phyloP scores from a whole-genome alignment of 1,140 invertebrate genomes.

The Trachymyrmex septentrionalis region DNA sequence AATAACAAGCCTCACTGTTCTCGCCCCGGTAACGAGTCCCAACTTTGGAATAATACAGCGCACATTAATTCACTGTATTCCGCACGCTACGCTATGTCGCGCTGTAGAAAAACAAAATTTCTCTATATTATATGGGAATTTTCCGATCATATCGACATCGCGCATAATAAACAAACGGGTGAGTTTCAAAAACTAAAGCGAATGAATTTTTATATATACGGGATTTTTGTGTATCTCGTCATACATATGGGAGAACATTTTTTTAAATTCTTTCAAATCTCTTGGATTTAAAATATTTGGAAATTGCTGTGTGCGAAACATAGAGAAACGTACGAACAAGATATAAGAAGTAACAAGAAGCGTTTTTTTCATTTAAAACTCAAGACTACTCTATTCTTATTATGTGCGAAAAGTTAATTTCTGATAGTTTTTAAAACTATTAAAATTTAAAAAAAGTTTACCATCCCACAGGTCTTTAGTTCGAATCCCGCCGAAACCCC shows the following conservation, averaged over 20 bases:
- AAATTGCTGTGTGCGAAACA: background rate
- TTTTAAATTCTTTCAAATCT: background rate
- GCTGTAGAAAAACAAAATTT: background rate
- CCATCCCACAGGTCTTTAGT: too few species aligned
- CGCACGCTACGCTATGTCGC: background rate
- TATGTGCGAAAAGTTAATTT: too few species aligned
- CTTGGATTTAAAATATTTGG: background rate
- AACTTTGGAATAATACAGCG: conserved; percentile 30
- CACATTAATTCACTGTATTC: background rate
- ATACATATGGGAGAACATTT: background rate
- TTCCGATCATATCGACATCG: background rate
- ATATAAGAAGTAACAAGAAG: background rate
- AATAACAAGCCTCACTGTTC: conserved; percentile 34
- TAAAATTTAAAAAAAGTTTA: too few species aligned
- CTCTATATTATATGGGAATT: background rate
- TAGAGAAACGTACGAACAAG: background rate
- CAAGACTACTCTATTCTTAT: too few species aligned
- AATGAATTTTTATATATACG: background rate
- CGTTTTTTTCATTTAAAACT: too few species aligned
- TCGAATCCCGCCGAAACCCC: too few species aligned
- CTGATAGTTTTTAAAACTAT: too few species aligned
- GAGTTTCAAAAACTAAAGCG: conserved; percentile 2
- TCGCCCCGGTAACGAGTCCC: conserved; percentile 10
- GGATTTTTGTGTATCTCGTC: background rate
- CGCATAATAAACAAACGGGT: background rate